These are phyloP conservation scores for Torymus texanus DNA, from an alignment of 2,888 invertebrate genomes.

Conservation along the genomic window DNA sequence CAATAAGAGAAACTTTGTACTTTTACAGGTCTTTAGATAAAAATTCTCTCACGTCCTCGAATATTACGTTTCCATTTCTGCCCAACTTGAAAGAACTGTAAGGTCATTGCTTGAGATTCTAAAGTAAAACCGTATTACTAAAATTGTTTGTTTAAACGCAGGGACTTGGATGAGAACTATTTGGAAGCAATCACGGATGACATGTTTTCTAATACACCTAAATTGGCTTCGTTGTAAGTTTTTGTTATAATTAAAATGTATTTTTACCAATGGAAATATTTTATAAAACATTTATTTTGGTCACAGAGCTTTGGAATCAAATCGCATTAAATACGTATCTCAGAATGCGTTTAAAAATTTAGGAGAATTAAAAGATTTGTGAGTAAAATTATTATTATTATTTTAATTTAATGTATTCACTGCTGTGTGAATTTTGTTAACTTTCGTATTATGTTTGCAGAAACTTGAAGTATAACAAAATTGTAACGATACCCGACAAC, in stretches of 20 bases:
- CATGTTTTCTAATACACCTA: constrained; percentile 75
- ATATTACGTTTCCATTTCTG: constrained; percentile 75
- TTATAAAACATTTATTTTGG: constrained; percentile 40
- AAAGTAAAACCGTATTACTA: too few species aligned
- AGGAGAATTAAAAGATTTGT: constrained; percentile 76
- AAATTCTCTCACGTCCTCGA: constrained; percentile 76
- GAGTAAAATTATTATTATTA: constrained; percentile 68
- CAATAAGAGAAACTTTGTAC: constrained; percentile 50
- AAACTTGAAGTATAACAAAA: constrained; percentile 76
- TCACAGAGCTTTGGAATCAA: constrained; percentile 71
- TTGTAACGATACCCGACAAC: constrained; percentile 73
- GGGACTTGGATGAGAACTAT: constrained; percentile 75
- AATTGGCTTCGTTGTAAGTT: constrained; percentile 76
- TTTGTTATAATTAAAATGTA: neutral
- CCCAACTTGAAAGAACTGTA: constrained; percentile 76
- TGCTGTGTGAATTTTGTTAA: neutral
- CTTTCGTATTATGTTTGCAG: constrained; percentile 66
- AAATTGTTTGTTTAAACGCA: constrained; percentile 59
- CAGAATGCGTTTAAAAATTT: constrained; percentile 75
- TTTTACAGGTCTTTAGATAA: constrained; percentile 73
- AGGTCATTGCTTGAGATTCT: constrained; percentile 62
- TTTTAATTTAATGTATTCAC: neutral
- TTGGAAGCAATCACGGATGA: constrained; percentile 75
- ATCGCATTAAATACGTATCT: constrained; percentile 75
- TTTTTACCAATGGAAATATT: neutral